phyloP scores from a whole-genome alignment of 2,797 vertebrate genomes.

The Pantherophis vulpinus region DNA sequence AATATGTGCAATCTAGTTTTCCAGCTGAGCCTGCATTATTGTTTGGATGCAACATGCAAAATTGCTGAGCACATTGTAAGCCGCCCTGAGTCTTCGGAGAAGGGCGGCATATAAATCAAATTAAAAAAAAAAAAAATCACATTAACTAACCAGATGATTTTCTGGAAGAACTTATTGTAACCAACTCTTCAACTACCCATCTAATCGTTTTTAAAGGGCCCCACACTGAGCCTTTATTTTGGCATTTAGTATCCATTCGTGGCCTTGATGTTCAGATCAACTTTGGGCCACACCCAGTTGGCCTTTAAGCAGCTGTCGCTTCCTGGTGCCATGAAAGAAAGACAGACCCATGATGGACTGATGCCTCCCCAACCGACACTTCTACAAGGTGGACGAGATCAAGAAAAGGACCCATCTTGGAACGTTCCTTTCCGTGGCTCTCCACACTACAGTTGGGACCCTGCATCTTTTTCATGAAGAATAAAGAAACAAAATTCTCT shows the following conservation, averaged over 20 bases:
- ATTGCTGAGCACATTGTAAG: too few relatives aligned
- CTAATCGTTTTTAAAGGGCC: neutral
- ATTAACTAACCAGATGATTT: neutral
- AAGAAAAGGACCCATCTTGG: neutral
- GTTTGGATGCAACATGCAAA: neutral
- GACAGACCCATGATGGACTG: neutral
- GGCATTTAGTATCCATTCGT: neutral
- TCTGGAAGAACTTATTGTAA: neutral
- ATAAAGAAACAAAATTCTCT: neutral
- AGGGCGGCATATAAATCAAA: too few relatives aligned
- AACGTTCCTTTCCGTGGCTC: neutral
- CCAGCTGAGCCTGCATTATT: neutral
- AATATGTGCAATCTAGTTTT: neutral
- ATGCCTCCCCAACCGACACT: neutral
- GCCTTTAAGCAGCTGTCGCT: neutral
- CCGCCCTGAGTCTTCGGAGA: too few relatives aligned
- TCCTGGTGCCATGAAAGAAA: neutral
- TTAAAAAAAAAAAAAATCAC: too few relatives aligned
- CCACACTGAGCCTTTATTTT: neutral
- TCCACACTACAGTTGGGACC: neutral
- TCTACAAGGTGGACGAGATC: neutral
- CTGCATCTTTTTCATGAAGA: neutral
- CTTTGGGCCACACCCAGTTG: neutral
- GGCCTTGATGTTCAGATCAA: neutral
- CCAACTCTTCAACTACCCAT: neutral